Evolutionary conservation across 2,888 invertebrate species (phyloP).

Genomic region (Eurytoma californica): DNA sequence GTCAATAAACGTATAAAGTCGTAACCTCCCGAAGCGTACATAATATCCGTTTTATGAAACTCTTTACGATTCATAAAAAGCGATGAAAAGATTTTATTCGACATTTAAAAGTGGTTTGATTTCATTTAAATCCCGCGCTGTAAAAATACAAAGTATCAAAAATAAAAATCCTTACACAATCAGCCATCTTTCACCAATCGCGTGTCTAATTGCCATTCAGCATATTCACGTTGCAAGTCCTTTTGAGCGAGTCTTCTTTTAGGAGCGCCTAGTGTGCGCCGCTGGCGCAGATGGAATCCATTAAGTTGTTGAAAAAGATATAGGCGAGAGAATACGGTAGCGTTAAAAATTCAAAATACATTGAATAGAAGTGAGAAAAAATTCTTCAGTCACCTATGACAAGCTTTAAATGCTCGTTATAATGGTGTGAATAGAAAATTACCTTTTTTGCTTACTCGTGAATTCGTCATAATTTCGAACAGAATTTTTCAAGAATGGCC

Average conservation of each 20-base stretch:
- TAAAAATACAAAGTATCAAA: constrained; percentile 50
- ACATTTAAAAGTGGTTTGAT: constrained; percentile 42
- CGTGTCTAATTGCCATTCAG: constrained; percentile 52
- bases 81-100: constrained; percentile 38
- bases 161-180: constrained; percentile 34
- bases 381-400: too few relatives aligned
- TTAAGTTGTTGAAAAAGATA: constrained; percentile 10
- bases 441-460: too few relatives aligned
- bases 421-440: too few relatives aligned
- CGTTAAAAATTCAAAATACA: constrained; percentile 5
- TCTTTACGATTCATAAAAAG: constrained; percentile 49
- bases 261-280: constrained; percentile 2
- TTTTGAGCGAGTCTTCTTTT: constrained; percentile 16
- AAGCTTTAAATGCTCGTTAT: too few relatives aligned
- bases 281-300: constrained; percentile 16
- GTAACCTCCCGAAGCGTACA: too few relatives aligned
- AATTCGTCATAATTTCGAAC: too few relatives aligned
- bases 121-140: constrained; percentile 39
- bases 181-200: constrained; percentile 38
- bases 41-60: background rate
- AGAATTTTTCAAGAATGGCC: too few relatives aligned
- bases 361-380: too few relatives aligned
- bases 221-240: constrained; percentile 15
- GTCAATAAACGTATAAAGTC: too few relatives aligned
- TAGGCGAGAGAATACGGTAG: background rate